Base-by-base conservation (phyloP, 2,797 vertebrate species). In the Streptopelia turtur region DNA sequence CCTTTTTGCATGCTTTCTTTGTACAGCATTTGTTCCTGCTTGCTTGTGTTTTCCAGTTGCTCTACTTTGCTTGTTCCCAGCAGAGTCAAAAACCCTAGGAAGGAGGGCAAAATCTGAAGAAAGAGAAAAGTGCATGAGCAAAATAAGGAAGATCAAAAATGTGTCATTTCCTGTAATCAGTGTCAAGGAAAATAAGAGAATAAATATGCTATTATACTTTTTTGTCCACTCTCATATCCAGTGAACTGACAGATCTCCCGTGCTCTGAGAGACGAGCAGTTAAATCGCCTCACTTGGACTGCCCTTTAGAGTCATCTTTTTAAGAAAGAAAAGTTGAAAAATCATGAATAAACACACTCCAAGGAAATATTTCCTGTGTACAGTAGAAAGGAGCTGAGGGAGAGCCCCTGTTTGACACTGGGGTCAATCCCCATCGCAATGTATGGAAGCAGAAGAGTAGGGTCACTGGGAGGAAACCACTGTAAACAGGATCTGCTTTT, bases 311-410 rank as follows among this genome's bases (percentile, higher is more conserved):
- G 39, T 24, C 12, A 10, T 31, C 43, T 82, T 78, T 60, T 56
- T 15, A n/a, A 47, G 11, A 33, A 57, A 77, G 24, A 82, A 37
- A 82, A 77, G 33, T 50, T 65, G 37, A 83, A 93, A 87, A 83
- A 47, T 47, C 30, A 35, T 6, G 20, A 61, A 61, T 91, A 97
- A 96, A 95, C 91, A 96, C 27, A 69, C 13, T 85, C 39, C 45
- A 78, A 93, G 71, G 89, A 95, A 95, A 87, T 92, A 87, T 93
- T 96, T 95, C 94, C 95, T 96, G 96, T 95, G 92, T 93, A 85
- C 82, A 89, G 75, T 7, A 87, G 71, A 43, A 92, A 89, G 75
- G 35, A 93, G 84, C 53, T 1, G 23, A 85, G 81, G 77, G 90
- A 92, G 49, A 86, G 68, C 11, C 69, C 64, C 30, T 50, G 41